Conservation (phyloP, 2,888 invertebrate species). For the Eurois occulta region DNA sequence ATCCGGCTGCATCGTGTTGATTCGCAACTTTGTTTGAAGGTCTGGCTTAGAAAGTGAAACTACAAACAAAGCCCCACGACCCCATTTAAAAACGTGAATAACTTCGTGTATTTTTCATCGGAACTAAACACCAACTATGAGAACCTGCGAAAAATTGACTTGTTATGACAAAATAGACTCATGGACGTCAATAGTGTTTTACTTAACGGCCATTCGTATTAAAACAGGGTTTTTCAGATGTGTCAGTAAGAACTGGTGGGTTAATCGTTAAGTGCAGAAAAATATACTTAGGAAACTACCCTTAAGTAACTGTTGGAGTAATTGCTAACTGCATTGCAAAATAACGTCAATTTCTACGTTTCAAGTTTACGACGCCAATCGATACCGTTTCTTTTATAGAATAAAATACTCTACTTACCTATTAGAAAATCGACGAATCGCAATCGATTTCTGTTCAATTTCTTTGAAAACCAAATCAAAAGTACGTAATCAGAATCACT, state of each 20-base stretch:
- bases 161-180: not conserved
- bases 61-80: too few relatives aligned
- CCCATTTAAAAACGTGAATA: not conserved
- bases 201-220: not conserved
- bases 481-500: too few relatives aligned
- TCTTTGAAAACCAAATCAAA: too few relatives aligned
- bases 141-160: not conserved
- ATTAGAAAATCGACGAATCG: too few relatives aligned
- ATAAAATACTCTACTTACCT: not conserved
- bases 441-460: too few relatives aligned
- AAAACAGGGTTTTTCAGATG: not conserved
- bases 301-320: not conserved
- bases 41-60: too few relatives aligned
- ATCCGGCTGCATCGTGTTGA: not conserved
- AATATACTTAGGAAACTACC: not conserved
- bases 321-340: not conserved
- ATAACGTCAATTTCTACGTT: too few relatives aligned
- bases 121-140: not conserved
- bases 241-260: not conserved
- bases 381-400: not conserved
- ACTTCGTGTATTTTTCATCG: not conserved
- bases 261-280: not conserved
- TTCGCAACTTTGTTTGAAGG: not conserved
- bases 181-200: too few relatives aligned
- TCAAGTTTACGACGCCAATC: not conserved